Conservation (phyloP, 2,888 invertebrate genomes). For the Agapetus fuscipes region DNA sequence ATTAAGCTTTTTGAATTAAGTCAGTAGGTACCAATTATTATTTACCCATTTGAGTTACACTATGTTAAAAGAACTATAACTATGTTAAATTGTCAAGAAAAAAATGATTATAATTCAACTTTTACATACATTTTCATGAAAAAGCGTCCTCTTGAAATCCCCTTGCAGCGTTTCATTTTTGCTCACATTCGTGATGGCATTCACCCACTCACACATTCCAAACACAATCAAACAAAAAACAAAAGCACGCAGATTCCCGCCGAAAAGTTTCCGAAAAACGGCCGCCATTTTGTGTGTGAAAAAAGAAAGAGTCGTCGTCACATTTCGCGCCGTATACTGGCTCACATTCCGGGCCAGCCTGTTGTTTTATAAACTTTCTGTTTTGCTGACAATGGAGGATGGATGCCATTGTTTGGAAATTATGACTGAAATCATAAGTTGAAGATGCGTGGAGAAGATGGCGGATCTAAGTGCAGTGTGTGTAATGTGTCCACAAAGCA, state of each 20-base stretch:
- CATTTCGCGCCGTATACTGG: conserved; percentile 14
- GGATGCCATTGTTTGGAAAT: conserved; percentile 9
- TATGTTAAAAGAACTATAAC: no score
- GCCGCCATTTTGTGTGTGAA: no score
- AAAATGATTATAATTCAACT: background rate
- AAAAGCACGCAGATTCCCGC: background rate
- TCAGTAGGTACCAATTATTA: no score
- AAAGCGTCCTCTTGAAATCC: conserved; percentile 1
- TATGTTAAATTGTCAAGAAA: no score
- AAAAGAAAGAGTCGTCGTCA: no score
- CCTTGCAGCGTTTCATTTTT: conserved; percentile 1
- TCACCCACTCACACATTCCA: background rate
- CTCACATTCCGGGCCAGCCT: background rate
- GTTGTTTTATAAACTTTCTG: conserved; percentile 19
- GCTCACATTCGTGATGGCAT: conserved; percentile 9
- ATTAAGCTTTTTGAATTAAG: no score
- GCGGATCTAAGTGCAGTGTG: conserved; percentile 12
- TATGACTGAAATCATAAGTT: background rate
- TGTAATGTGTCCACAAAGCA: conserved; percentile 1
- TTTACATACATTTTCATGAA: conserved; percentile 2
- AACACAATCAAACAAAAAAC: conserved; percentile 2
- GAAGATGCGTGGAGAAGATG: background rate
- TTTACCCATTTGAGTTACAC: no score
- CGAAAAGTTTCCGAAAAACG: no score
- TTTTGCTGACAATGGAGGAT: conserved; percentile 11